Conservation (phyloP, 2,797 vertebrate species). For the Emys orbicularis region DNA sequence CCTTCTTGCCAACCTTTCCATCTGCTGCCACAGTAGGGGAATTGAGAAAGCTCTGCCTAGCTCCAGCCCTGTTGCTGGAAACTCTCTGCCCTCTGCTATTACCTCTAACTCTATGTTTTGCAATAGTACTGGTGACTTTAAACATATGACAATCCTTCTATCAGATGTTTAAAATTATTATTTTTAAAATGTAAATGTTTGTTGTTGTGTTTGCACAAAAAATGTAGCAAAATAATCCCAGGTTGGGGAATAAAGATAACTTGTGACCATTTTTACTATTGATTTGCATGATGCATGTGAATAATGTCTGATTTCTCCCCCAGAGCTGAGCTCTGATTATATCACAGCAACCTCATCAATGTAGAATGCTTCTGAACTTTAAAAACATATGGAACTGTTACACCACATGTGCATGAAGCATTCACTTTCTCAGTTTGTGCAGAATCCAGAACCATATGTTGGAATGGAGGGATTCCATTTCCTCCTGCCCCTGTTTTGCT, state of each 20-base stretch:
- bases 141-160: background rate
- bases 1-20: background rate
- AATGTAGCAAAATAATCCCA: background rate
- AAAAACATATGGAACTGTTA: background rate
- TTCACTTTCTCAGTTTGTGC: background rate
- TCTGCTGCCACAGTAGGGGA: constrained; percentile 51
- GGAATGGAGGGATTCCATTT: background rate
- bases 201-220: accelerated
- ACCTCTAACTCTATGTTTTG: background rate
- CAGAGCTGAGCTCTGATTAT: constrained; percentile 14
- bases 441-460: background rate
- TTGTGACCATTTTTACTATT: accelerated
- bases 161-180: background rate
- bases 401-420: background rate
- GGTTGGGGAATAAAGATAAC: background rate
- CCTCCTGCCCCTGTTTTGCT: background rate
- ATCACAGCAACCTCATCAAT: background rate
- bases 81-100: constrained; percentile 59
- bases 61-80: background rate
- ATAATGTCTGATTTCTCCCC: background rate
- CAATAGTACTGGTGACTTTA: background rate
- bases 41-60: background rate
- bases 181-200: background rate
- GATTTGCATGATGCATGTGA: background rate
- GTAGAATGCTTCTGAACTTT: background rate